Evolutionary conservation across 2,797 vertebrate species (phyloP).

Genomic region (Liparis tanakae): DNA sequence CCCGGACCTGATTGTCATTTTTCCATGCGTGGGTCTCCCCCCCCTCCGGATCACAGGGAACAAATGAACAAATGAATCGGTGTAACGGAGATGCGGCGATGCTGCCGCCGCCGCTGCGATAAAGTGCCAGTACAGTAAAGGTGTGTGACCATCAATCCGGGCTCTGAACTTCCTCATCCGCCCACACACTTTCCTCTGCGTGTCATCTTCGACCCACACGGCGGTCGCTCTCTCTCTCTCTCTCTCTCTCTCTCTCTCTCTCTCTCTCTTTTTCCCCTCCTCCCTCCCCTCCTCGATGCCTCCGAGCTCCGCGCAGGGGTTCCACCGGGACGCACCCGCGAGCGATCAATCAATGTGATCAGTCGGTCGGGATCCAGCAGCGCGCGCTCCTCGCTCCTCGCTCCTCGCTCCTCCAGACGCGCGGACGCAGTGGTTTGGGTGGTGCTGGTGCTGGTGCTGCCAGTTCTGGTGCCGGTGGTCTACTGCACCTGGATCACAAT

Average conservation of each 20-base stretch:
- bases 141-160: slow-evolving; percentile 67
- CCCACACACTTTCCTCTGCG: slow-evolving; percentile 70
- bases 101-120: slow-evolving; percentile 41
- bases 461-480: slow-evolving; percentile 23
- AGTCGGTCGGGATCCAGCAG: slow-evolving; percentile 45
- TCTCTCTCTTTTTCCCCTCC: not conserved
- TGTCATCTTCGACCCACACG: slow-evolving; percentile 59
- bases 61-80: slow-evolving; percentile 30
- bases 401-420: slow-evolving; percentile 40
- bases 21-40: slow-evolving; percentile 49
- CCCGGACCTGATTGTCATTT: slow-evolving; percentile 86
- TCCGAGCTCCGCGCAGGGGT: slow-evolving; percentile 18
- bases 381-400: slow-evolving; percentile 46
- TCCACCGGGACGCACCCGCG: slow-evolving; percentile 57
- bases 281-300: not conserved
- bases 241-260: not conserved
- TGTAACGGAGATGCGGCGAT: slow-evolving; percentile 37
- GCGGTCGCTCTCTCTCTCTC: slow-evolving; percentile 9
- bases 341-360: slow-evolving; percentile 67
- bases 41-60: slow-evolving; percentile 28
- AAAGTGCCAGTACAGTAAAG: slow-evolving; percentile 54
- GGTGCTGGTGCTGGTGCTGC: slow-evolving; percentile 17
- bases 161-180: slow-evolving; percentile 76
- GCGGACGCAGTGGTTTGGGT: slow-evolving; percentile 40
- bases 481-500: slow-evolving; percentile 35